Percentiles rank a stretch among this genome's conserved stretches.
Evolutionary conservation across 2,797 vertebrate genomes (phyloP).

Genomic region (Peromyscus melanophrys): DNA sequence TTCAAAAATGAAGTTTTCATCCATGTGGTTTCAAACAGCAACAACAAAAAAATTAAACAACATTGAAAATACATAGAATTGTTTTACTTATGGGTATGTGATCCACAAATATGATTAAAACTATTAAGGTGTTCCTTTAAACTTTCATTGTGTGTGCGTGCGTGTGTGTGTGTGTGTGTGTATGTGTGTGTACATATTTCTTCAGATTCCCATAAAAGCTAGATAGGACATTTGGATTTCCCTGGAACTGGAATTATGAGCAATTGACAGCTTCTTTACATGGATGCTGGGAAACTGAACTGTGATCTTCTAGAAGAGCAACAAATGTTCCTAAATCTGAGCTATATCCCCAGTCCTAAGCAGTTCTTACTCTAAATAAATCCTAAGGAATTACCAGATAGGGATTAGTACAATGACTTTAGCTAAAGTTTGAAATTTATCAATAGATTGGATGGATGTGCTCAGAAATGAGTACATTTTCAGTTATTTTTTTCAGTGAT

Average conservation of each 20-base stretch:
- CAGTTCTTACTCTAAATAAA: constrained; percentile 42
- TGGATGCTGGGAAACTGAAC: neutral
- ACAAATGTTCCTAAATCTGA: neutral
- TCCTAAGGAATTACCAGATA: constrained; percentile 20
- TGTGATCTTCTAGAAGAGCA: neutral
- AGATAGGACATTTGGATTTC: neutral
- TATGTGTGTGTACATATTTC: neutral
- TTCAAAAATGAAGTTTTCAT: neutral
- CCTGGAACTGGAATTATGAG: neutral
- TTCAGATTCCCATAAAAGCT: neutral
- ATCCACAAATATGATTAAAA: constrained; percentile 1
- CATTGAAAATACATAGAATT: constrained; percentile 4
- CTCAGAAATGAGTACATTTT: constrained; percentile 52
- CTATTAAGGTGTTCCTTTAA: neutral
- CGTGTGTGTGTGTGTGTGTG: neutral
- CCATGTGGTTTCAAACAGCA: neutral
- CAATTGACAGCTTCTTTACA: neutral
- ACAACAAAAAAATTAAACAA: neutral
- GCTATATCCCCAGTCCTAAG: neutral
- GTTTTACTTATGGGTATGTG: constrained; percentile 32
- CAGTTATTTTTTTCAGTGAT: constrained; percentile 26
- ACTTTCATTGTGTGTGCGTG: neutral
- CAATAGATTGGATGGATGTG: neutral
- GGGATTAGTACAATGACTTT: constrained; percentile 22
- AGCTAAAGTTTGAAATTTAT: constrained; percentile 26